Percentiles rank a stretch among this genome's conserved stretches.
Evolutionary conservation across 2,113 vertebrate genomes (phyloP).

Genomic region (Machaerirhynchus nigripectus): DNA sequence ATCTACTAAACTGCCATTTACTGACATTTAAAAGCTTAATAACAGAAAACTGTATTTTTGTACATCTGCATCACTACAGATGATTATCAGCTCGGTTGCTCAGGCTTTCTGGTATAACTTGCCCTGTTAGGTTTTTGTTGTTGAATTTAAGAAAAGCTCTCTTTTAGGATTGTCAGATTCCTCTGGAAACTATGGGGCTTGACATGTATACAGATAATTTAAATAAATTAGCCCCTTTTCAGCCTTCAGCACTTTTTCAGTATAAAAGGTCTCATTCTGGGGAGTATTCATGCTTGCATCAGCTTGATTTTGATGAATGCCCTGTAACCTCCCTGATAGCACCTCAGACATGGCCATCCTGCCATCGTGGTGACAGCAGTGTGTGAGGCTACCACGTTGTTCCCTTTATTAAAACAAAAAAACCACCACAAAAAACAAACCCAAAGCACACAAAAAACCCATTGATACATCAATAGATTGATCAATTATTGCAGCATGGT

Average conservation of each 20-base stretch:
- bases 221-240: conserved; percentile 76
- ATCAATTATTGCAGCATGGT: not conserved
- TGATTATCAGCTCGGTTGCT: conserved; percentile 36
- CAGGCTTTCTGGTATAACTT: conserved; percentile 46
- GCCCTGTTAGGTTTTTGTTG: conserved; percentile 54
- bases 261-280: conserved; percentile 68
- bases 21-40: conserved; percentile 81
- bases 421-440: not conserved
- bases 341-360: conserved; percentile 48
- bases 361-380: conserved; percentile 12
- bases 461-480: not conserved
- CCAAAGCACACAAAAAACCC: not conserved
- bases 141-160: conserved; percentile 67
- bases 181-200: conserved; percentile 66
- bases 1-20: conserved; percentile 80
- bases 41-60: conserved; percentile 68
- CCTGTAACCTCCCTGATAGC: conserved; percentile 63
- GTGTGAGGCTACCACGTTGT: not conserved
- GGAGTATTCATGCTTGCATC: conserved; percentile 69
- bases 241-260: conserved; percentile 74
- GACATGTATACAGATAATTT: conserved; percentile 74
- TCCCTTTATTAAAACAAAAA: not conserved
- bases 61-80: conserved; percentile 52
- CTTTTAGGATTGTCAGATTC: conserved; percentile 64
- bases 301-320: conserved; percentile 76